Percentiles rank a stretch among this genome's conserved stretches.
phyloP scores from a whole-genome alignment of 1,140 invertebrate species.

The Halotydeus destructor region DNA sequence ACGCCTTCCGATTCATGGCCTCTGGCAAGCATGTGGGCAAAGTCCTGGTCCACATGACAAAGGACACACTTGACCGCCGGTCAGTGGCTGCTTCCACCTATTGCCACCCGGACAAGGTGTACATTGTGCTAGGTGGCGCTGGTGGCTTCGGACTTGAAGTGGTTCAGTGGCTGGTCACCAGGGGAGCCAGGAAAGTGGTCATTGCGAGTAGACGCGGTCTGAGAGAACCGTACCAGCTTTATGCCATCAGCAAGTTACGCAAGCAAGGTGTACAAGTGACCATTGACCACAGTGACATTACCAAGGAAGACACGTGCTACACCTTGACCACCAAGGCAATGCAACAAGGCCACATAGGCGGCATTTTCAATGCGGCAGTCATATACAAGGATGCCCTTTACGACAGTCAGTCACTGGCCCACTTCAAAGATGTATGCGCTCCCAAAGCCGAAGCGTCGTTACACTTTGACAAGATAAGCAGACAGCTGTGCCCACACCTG shows the following conservation, averaged over 20 bases:
- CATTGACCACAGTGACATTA: constrained; percentile 22
- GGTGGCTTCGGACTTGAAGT: constrained; percentile 88
- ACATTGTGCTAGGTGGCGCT: constrained; percentile 64
- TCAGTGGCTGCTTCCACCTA: constrained; percentile 46
- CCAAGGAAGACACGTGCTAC: constrained; percentile 35
- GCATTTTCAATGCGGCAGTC: constrained; percentile 80
- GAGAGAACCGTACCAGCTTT: constrained; percentile 25
- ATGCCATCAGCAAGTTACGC: constrained; percentile 27
- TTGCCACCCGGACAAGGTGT: constrained; percentile 65
- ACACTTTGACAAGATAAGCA: constrained; percentile 46
- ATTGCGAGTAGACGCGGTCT: constrained; percentile 63
- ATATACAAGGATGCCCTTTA: constrained; percentile 60
- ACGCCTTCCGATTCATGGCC: constrained; percentile 82
- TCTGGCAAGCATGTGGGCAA: constrained; percentile 90
- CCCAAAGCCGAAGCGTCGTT: constrained; percentile 41
- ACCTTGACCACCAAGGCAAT: constrained; percentile 31
- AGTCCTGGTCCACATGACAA: constrained; percentile 39
- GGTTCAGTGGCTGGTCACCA: constrained; percentile 60
- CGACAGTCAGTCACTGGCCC: constrained; percentile 56
- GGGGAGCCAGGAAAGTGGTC: constrained; percentile 60
- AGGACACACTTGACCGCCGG: constrained; percentile 10
- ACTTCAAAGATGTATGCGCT: constrained; percentile 42
- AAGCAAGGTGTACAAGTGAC: constrained; percentile 18
- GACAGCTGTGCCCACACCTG: constrained; percentile 46
- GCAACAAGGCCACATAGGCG: constrained; percentile 53